Conservation (phyloP, 2,113 vertebrate species). For the Perca fluviatilis region DNA sequence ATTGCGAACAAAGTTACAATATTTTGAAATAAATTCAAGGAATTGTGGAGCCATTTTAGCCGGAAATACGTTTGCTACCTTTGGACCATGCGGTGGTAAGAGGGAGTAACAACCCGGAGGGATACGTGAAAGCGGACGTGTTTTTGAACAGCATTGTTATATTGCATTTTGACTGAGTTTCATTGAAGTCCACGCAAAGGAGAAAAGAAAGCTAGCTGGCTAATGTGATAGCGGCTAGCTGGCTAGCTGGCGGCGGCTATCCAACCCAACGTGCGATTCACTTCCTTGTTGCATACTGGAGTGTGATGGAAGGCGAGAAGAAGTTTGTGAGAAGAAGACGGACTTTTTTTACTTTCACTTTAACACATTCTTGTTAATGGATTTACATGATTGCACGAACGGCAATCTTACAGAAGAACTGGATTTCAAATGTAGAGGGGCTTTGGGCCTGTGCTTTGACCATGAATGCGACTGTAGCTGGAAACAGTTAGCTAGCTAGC, state of each 20-base stretch:
- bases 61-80: not conserved
- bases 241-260: slow-evolving; percentile 56
- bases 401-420: slow-evolving; percentile 17
- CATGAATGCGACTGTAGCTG: slow-evolving; percentile 64
- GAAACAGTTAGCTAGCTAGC: slow-evolving; percentile 76
- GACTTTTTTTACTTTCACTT: slow-evolving; percentile 20
- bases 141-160: slow-evolving; percentile 58
- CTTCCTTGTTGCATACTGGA: slow-evolving; percentile 80
- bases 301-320: slow-evolving; percentile 69
- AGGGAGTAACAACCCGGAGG: not conserved
- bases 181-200: slow-evolving; percentile 67
- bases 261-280: slow-evolving; percentile 64
- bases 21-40: slow-evolving; percentile 39
- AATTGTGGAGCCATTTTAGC: not conserved
- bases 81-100: not conserved
- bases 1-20: slow-evolving; percentile 65
- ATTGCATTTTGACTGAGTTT: slow-evolving; percentile 66
- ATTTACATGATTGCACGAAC: not conserved
- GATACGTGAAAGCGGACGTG: slow-evolving; percentile 11
- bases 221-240: slow-evolving; percentile 52
- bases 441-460: slow-evolving; percentile 56
- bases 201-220: slow-evolving; percentile 68
- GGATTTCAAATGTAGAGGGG: slow-evolving; percentile 23
- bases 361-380: slow-evolving; percentile 49
- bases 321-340: slow-evolving; percentile 61